Conservation (phyloP, 2,888 invertebrate genomes). For the Halictus ligatus region DNA sequence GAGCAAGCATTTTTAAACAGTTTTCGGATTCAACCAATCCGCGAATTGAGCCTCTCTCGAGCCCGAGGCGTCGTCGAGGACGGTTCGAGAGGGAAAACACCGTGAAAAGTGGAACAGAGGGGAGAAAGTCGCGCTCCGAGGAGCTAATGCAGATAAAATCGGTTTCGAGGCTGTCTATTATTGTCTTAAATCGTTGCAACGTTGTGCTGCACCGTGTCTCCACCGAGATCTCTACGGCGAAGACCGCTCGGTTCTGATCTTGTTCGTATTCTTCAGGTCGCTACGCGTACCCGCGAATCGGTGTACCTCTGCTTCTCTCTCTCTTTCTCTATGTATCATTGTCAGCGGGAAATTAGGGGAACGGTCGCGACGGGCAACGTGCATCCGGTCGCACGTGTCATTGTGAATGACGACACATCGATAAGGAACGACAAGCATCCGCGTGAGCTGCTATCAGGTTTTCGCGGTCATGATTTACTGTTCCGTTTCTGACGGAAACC, state of each 20-base stretch:
- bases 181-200: conserved; percentile 4
- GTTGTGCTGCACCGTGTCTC: background rate
- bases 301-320: background rate
- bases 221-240: background rate
- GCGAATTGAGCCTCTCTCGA: background rate
- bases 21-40: background rate
- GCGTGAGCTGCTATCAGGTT: background rate
- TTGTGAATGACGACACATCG: conserved; percentile 18
- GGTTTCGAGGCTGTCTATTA: background rate
- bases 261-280: background rate
- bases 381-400: conserved; percentile 29
- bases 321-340: background rate
- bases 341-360: conserved; percentile 35
- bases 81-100: conserved; percentile 23
- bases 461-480: conserved; percentile 8
- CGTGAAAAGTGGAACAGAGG: conserved; percentile 39
- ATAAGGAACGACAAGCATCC: conserved; percentile 3
- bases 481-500: background rate
- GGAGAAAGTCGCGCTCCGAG: conserved; percentile 42
- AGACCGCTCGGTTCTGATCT: conserved; percentile 3
- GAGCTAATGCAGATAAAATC: conserved; percentile 36
- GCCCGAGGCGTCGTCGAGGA: background rate
- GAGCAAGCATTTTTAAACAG: too few relatives aligned
- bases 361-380: background rate
- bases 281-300: background rate